Evolutionary conservation across 1,140 invertebrate species (phyloP).

Genomic region (Portunus trituberculatus): DNA sequence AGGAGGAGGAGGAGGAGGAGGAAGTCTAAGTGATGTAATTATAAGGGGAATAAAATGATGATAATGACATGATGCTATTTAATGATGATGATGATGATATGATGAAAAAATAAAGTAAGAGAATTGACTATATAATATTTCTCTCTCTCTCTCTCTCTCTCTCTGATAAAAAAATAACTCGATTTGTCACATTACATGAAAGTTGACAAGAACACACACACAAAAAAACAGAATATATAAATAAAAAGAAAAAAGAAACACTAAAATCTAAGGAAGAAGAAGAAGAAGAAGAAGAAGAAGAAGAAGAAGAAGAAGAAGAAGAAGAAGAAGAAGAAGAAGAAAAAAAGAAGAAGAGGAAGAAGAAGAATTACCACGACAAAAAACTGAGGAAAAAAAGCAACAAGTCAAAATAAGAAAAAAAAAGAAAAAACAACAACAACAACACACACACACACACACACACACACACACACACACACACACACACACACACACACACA

Average conservation of each 20-base stretch:
- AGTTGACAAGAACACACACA: too few relatives aligned
- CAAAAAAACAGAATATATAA: neutral
- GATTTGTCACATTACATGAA: too few relatives aligned
- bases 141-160: too few relatives aligned
- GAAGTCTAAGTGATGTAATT: neutral
- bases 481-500: neutral
- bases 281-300: slow-evolving; percentile 11
- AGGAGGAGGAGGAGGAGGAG: neutral
- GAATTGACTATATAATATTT: neutral
- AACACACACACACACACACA: neutral
- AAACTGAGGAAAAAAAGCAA: neutral
- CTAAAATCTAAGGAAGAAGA: neutral
- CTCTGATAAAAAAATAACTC: too few relatives aligned
- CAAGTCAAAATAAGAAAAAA: too few relatives aligned
- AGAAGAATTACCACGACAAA: neutral
- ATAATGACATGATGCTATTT: neutral
- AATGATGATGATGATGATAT: neutral
- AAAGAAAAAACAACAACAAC: neutral
- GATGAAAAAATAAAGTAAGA: neutral
- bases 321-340: slow-evolving; percentile 8
- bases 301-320: slow-evolving; percentile 24
- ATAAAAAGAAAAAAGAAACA: neutral
- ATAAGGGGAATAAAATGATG: neutral
- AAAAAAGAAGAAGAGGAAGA: neutral
- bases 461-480: neutral